These are phyloP conservation scores for Stegodyphus mimosarum DNA, from an alignment of 1,140 invertebrate genomes.

Conservation along the genomic window DNA sequence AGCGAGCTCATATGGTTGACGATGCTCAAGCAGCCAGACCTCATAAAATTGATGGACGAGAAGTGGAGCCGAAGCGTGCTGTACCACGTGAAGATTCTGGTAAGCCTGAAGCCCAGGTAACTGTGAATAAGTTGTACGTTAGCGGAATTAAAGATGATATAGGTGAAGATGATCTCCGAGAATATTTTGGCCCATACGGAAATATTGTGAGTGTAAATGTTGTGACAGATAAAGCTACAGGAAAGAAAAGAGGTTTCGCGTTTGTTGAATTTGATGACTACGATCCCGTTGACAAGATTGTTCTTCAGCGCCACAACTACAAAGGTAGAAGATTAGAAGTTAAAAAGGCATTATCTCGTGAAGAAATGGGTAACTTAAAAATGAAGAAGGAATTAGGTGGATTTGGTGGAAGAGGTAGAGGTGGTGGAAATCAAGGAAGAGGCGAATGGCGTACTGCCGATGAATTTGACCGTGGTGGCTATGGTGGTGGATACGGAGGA, in stretches of 20 bases:
- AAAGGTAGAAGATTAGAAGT: slow-evolving; percentile 70
- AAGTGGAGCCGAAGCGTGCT: slow-evolving; percentile 96
- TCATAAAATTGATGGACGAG: slow-evolving; percentile 82
- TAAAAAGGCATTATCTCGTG: slow-evolving; percentile 71
- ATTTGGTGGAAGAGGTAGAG: slow-evolving; percentile 49
- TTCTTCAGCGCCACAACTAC: slow-evolving; percentile 70
- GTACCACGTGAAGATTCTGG: slow-evolving; percentile 91
- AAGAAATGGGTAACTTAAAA: slow-evolving; percentile 68
- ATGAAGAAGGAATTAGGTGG: slow-evolving; percentile 61
- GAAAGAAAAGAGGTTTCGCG: slow-evolving; percentile 92
- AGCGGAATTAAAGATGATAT: slow-evolving; percentile 89
- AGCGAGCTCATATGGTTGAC: slow-evolving; percentile 90
- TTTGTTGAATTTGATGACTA: slow-evolving; percentile 98
- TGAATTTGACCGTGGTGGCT: slow-evolving; percentile 38
- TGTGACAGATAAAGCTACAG: slow-evolving; percentile 86
- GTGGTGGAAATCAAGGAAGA: slow-evolving; percentile 28
- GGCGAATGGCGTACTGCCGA: slow-evolving; percentile 50
- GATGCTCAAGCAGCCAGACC: slow-evolving; percentile 90
- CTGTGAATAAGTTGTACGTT: slow-evolving; percentile 95
- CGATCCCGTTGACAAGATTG: slow-evolving; percentile 95
- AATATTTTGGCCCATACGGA: slow-evolving; percentile 86
- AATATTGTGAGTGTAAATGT: slow-evolving; percentile 85
- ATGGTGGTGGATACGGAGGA: slow-evolving; percentile 25
- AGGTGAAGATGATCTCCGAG: slow-evolving; percentile 85
- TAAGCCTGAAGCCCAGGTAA: slow-evolving; percentile 88